Evolutionary conservation across 2,797 vertebrate species (phyloP), one percentile per base, ranked within the genome.

Genomic region (Meda fulgida): DNA sequence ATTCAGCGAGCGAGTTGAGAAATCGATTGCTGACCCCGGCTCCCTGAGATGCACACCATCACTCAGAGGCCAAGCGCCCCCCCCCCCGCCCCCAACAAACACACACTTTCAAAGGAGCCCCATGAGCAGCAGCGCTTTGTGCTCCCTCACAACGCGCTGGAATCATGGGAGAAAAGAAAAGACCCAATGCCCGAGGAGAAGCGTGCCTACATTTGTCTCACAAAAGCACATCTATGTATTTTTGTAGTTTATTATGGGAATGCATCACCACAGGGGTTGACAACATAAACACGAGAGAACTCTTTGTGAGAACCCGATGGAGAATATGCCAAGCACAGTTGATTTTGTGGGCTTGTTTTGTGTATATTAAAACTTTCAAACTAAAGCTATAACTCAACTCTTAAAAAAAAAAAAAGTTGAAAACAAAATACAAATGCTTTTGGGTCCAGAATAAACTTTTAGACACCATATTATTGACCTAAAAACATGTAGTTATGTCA

Each of bases 21-120:
- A 80, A 86, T 86, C 85, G 78, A 87, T 90, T 73, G 80, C 78
- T 80, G 82, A 84, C 81, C 86, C 81, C n/a, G 23, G 16, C 67
- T 84, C 70, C 26, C 77, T 29, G 46, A 81, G 86, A 80, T 76
- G 72, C 38, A 78, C 58, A 78, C 46, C 69, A 88, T 84, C 83
- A 43, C 51, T 85, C 71, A 84, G 69, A 83, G 86, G 55, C 75
- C 85, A 70, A 51, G 46, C 58, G 5, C 16, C n/a, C 83, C 83
- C 75, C 31, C 53, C 67, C 5, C 81, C 86, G 67, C 5, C 81
- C 10, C 23, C 43, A 81, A 85, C 69, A 89, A 48, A 83, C 51
- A 88, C 66, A 78, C 70, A 66, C 66, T 87, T 65, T 85, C 48
- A 70, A 88, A 73, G 53, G 19, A 65, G 76, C 69, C 65, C 75